A percentile compares a stretch with the other conserved stretches of the same genome.
These are phyloP conservation scores for Podarcis siculus DNA, from an alignment of 2,797 vertebrate genomes.

Conservation along the genomic window DNA sequence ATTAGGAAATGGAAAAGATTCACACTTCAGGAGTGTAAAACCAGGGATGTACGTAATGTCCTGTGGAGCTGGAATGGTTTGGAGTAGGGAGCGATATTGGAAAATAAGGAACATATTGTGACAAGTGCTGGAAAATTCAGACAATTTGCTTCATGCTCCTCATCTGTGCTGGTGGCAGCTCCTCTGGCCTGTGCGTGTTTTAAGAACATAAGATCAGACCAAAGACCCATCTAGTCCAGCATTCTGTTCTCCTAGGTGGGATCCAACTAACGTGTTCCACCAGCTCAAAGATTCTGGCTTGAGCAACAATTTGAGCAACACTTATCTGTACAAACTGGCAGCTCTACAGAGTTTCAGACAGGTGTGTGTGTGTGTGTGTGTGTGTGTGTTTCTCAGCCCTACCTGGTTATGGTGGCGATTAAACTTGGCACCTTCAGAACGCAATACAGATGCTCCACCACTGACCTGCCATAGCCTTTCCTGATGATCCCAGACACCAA, in stretches of 20 bases:
- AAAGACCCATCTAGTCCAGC: too few relatives aligned
- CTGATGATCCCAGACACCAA: not conserved
- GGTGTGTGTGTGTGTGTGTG: too few relatives aligned
- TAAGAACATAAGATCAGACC: too few relatives aligned
- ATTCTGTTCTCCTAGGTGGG: too few relatives aligned
- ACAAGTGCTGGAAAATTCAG: not conserved
- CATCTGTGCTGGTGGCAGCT: not conserved
- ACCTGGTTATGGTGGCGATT: too few relatives aligned
- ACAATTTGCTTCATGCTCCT: not conserved
- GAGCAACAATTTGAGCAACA: too few relatives aligned
- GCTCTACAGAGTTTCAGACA: too few relatives aligned
- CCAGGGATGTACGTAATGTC: not conserved
- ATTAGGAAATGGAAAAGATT: not conserved
- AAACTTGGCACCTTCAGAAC: not conserved
- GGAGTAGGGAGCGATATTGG: not conserved
- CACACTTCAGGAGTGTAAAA: not conserved
- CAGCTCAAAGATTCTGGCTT: too few relatives aligned
- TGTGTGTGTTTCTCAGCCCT: too few relatives aligned
- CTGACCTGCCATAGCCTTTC: not conserved
- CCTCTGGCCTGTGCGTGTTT: not conserved
- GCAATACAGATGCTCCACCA: not conserved
- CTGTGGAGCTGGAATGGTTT: not conserved
- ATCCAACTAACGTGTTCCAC: too few relatives aligned
- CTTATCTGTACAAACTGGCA: too few relatives aligned
- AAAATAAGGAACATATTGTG: not conserved